These are phyloP conservation scores for Coptodon rendalli DNA, from an alignment of 2,113 vertebrate species.

Conservation along the genomic window DNA sequence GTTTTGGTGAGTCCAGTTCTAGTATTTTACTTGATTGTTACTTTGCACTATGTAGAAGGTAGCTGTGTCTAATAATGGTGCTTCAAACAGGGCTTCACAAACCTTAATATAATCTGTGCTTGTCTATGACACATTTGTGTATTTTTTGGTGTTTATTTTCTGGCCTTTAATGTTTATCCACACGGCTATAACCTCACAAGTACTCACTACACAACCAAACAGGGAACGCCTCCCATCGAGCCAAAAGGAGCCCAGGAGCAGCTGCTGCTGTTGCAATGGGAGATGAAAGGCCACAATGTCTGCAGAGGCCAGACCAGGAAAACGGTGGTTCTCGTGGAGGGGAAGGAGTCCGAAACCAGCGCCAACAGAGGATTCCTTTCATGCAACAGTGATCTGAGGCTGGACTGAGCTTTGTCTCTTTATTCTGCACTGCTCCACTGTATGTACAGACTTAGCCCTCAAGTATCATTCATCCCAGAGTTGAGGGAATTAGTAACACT, in stretches of 20 bases:
- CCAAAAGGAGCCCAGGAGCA: conserved; percentile 6
- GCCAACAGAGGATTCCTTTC: conserved; percentile 59
- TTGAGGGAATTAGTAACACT: background rate
- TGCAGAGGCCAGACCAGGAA: conserved; percentile 25
- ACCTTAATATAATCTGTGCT: background rate
- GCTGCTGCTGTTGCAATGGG: conserved; percentile 20
- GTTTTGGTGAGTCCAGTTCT: background rate
- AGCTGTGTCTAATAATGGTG: background rate
- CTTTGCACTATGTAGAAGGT: background rate
- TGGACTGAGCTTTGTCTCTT: conserved; percentile 4
- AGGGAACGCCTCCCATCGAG: background rate
- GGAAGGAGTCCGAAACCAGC: background rate
- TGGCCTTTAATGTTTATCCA: background rate
- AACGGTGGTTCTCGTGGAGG: conserved; percentile 13
- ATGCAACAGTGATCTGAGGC: conserved; percentile 37
- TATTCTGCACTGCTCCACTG: conserved; percentile 1
- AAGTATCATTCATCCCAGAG: conserved; percentile 11
- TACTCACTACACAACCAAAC: background rate
- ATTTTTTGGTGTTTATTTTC: background rate
- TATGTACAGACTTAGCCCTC: background rate
- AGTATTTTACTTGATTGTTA: background rate
- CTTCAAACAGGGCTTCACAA: background rate
- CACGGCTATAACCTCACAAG: background rate
- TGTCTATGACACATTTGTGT: background rate
- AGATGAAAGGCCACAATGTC: conserved; percentile 53